Conservation (phyloP, 2,888 invertebrate genomes). For the Apamea anceps region DNA sequence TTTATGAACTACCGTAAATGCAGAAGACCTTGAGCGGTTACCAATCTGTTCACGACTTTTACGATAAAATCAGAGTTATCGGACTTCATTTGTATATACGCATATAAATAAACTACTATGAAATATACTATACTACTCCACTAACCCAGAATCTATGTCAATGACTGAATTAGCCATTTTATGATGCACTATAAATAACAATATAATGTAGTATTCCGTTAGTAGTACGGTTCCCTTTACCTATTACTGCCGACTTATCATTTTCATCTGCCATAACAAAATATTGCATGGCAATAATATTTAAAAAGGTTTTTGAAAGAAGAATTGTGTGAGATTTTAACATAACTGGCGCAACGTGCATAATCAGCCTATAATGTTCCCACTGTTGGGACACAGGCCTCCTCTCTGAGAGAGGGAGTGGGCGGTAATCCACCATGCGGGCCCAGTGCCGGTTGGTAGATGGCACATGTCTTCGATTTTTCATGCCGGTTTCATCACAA, state of each 20-base stretch:
- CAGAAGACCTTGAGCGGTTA: slow-evolving; percentile 10
- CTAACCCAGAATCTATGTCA: slow-evolving; percentile 77
- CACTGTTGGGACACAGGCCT: neutral
- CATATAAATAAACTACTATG: slow-evolving; percentile 63
- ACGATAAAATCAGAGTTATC: slow-evolving; percentile 32
- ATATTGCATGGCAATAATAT: neutral
- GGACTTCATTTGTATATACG: slow-evolving; percentile 51
- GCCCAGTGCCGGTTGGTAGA: neutral
- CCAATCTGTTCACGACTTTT: slow-evolving; percentile 31
- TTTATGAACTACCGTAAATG: slow-evolving; percentile 8
- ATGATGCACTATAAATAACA: slow-evolving; percentile 79
- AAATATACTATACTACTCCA: slow-evolving; percentile 66
- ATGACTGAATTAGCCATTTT: slow-evolving; percentile 82
- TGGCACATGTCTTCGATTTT: neutral
- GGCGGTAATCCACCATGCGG: neutral
- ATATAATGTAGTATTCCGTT: slow-evolving; percentile 64
- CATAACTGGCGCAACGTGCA: neutral
- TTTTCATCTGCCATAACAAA: slow-evolving; percentile 28
- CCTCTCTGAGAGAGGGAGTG: neutral
- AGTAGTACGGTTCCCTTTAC: slow-evolving; percentile 52
- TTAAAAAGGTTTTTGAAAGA: neutral
- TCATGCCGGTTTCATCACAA: neutral
- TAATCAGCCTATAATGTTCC: neutral
- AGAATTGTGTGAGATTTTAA: neutral
- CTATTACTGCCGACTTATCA: slow-evolving; percentile 53